Percentiles rank a stretch among this genome's conserved stretches.
phyloP scores from a whole-genome alignment of 2,888 invertebrate species.

The Apoderus coryli region DNA sequence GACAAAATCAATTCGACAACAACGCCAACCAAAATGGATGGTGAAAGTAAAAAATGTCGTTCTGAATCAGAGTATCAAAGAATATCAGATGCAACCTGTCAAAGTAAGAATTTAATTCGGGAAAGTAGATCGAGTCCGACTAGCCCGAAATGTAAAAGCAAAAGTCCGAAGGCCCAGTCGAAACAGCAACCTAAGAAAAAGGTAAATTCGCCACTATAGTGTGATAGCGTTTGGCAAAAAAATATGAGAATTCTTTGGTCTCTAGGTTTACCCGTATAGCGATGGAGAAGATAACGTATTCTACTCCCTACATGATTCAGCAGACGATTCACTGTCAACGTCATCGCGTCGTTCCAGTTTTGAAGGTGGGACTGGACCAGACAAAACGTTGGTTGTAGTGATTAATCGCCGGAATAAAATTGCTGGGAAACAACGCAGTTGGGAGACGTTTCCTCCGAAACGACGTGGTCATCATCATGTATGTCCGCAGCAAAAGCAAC shows the following conservation, averaged over 20 bases:
- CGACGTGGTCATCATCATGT: slow-evolving; percentile 29
- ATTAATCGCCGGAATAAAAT: slow-evolving; percentile 33
- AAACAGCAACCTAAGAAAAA: slow-evolving; percentile 21
- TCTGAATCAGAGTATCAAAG: slow-evolving; percentile 40
- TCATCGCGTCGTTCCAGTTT: slow-evolving; percentile 41
- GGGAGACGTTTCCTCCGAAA: slow-evolving; percentile 48
- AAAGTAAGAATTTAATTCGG: slow-evolving; percentile 38
- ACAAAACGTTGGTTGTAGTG: slow-evolving; percentile 38
- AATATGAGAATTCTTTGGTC: too few relatives aligned
- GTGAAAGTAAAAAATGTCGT: slow-evolving; percentile 24
- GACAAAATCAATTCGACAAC: slow-evolving; percentile 31
- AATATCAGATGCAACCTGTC: slow-evolving; percentile 39
- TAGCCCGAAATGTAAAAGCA: slow-evolving; percentile 30
- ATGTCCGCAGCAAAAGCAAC: too few relatives aligned
- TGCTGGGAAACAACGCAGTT: slow-evolving; percentile 45
- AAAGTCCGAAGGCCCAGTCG: slow-evolving; percentile 23
- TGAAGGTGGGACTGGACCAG: slow-evolving; percentile 25
- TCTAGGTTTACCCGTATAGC: slow-evolving; percentile 39
- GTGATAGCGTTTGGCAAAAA: too few relatives aligned
- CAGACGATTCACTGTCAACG: slow-evolving; percentile 42
- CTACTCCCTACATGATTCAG: slow-evolving; percentile 36
- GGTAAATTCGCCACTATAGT: too few relatives aligned
- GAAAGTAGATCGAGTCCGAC: slow-evolving; percentile 31
- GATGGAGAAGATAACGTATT: slow-evolving; percentile 42
- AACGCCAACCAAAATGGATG: slow-evolving; percentile 17